Evolutionary conservation across 2,888 invertebrate species (phyloP).

Genomic region (Machimus atricapillus): DNA sequence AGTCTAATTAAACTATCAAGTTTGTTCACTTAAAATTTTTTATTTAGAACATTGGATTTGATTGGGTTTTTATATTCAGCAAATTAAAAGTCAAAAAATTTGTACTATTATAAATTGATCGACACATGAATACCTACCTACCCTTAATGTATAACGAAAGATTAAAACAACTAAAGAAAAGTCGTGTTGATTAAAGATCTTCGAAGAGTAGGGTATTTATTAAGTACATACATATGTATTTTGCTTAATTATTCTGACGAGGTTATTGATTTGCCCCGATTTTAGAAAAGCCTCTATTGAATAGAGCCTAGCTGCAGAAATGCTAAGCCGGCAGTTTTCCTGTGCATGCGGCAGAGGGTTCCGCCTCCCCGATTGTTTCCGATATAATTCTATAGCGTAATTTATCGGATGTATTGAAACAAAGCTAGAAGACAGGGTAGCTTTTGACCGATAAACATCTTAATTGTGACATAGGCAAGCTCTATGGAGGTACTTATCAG

Average conservation of each 20-base stretch:
- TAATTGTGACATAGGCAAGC: constrained; percentile 31
- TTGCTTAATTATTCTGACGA: not conserved
- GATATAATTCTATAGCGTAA: not conserved
- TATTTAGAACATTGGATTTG: no score
- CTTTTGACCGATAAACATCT: constrained; percentile 44
- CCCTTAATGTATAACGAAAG: no score
- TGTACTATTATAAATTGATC: no score
- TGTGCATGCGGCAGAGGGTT: not conserved
- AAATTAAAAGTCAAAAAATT: no score
- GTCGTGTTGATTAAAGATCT: not conserved
- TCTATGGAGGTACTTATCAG: constrained; percentile 35
- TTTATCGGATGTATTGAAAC: constrained; percentile 24
- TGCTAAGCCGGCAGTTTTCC: not conserved
- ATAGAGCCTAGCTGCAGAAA: not conserved
- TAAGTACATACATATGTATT: not conserved
- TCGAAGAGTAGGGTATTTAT: not conserved
- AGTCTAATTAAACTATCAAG: no score
- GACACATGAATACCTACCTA: no score
- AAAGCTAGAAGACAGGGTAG: constrained; percentile 31
- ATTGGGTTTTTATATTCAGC: no score
- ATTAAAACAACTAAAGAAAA: no score
- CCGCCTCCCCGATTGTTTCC: not conserved
- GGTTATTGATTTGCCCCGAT: not conserved
- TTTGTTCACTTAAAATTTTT: no score
- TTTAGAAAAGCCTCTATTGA: not conserved